Percentiles rank a stretch among this genome's conserved stretches.
Evolutionary conservation across 2,888 invertebrate species (phyloP).

Genomic region (Rutpela maculata): DNA sequence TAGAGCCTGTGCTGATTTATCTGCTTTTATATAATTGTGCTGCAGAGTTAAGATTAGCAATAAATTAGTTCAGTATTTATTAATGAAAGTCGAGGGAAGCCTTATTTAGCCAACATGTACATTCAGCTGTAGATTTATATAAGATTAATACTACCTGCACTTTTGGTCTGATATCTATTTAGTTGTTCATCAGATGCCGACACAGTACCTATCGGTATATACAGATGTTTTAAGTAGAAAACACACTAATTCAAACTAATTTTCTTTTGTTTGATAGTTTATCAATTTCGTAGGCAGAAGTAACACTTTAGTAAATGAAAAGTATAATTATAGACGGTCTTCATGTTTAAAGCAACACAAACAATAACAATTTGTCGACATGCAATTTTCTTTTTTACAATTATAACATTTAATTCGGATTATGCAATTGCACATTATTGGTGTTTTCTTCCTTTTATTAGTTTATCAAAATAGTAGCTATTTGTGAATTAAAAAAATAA

Average conservation of each 20-base stretch:
- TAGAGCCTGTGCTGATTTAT: constrained; percentile 15
- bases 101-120: constrained; percentile 39
- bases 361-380: too few relatives aligned
- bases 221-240: constrained; percentile 9
- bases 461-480: too few relatives aligned
- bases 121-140: constrained; percentile 38
- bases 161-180: constrained; percentile 33
- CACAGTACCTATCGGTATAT: not conserved
- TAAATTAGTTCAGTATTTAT: constrained; percentile 42
- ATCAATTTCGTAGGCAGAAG: not conserved
- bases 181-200: constrained; percentile 6
- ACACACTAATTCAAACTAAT: not conserved
- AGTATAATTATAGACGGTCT: too few relatives aligned
- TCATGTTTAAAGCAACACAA: too few relatives aligned
- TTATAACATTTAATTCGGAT: too few relatives aligned
- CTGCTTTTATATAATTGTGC: constrained; percentile 27
- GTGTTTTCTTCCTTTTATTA: too few relatives aligned
- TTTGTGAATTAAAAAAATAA: too few relatives aligned
- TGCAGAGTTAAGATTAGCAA: constrained; percentile 22
- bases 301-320: too few relatives aligned
- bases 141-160: constrained; percentile 36
- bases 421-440: too few relatives aligned
- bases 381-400: too few relatives aligned
- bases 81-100: constrained; percentile 40
- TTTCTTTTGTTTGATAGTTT: not conserved